Conservation (phyloP, 2,888 invertebrate species). For the Stramonita haemastoma region DNA sequence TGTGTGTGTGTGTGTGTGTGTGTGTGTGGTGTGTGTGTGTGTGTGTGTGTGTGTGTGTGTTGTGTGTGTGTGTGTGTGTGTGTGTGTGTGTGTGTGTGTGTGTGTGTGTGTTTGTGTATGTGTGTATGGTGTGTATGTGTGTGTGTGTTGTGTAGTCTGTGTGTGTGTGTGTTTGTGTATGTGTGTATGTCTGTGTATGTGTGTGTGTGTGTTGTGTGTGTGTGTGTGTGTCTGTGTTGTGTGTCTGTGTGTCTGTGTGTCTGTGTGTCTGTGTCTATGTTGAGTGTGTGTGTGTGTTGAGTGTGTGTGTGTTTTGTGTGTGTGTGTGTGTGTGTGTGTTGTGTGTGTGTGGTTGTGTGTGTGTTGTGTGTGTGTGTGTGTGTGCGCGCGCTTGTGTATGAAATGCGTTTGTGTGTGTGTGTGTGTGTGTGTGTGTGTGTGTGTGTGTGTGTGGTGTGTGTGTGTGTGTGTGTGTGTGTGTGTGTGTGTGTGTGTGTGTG, state of each 20-base stretch:
- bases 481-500: too few species aligned
- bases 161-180: slow-evolving; percentile 11
- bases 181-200: background rate
- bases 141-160: background rate
- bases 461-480: too few species aligned
- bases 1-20: background rate
- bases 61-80: background rate
- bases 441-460: too few species aligned
- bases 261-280: too few species aligned
- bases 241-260: slow-evolving; percentile 10
- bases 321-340: background rate
- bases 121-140: too few species aligned
- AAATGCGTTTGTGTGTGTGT: too few species aligned
- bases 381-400: too few species aligned
- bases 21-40: slow-evolving; percentile 13
- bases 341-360: too few species aligned
- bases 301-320: background rate
- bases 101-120: background rate
- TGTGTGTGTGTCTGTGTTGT: background rate
- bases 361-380: too few species aligned
- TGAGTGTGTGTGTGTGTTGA: too few species aligned
- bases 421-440: too few species aligned
- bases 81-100: slow-evolving; percentile 15
- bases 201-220: background rate
- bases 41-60: slow-evolving; percentile 3